Conservation (phyloP, 2,113 vertebrate species). For the Eleginops maclovinus region DNA sequence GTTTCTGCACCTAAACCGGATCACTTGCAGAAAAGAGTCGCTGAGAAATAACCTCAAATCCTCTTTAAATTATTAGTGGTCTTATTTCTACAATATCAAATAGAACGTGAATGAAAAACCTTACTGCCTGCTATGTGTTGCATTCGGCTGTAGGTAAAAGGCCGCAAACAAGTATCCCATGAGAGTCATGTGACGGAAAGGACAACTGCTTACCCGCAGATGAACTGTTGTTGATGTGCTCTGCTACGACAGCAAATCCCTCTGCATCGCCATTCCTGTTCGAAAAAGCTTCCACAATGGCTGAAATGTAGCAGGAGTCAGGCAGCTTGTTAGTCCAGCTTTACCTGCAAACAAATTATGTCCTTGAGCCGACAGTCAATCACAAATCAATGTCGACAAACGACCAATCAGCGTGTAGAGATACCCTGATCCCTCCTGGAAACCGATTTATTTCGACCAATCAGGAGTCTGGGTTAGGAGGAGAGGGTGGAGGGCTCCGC, state of each 20-base stretch:
- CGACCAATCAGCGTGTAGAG: conserved; percentile 24
- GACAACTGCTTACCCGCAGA: conserved; percentile 47
- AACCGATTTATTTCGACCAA: conserved; percentile 28
- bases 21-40: background rate
- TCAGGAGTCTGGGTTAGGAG: background rate
- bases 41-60: background rate
- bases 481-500: background rate
- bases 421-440: background rate
- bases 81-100: background rate
- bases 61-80: too few species aligned
- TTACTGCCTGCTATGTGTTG: too few species aligned
- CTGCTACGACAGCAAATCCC: conserved; percentile 1
- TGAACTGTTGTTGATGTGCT: background rate
- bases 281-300: background rate
- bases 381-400: background rate
- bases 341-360: conserved; percentile 17
- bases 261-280: background rate
- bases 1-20: background rate
- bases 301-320: background rate
- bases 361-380: conserved; percentile 24
- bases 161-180: conserved; percentile 11
- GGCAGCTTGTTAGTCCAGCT: background rate
- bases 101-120: too few species aligned
- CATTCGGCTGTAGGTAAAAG: background rate
- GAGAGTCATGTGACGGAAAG: conserved; percentile 30